Evolutionary conservation across 2,888 invertebrate species (phyloP).

Genomic region (Cybosia mesomella): DNA sequence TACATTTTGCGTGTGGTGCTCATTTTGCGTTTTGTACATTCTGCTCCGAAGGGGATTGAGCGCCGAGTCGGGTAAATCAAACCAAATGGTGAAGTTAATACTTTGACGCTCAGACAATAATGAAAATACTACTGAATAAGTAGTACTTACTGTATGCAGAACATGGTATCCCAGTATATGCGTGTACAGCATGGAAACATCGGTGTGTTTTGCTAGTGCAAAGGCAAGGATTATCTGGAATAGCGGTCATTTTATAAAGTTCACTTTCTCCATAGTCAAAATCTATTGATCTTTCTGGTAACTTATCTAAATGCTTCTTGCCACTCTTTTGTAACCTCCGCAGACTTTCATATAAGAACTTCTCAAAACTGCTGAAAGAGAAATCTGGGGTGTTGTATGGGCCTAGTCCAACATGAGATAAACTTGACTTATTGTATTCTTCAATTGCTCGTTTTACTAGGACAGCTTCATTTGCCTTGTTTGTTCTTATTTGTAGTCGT

Average conservation of each 20-base stretch:
- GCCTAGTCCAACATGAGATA: slow-evolving; percentile 88
- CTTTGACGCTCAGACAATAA: not conserved
- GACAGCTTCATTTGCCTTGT: slow-evolving; percentile 94
- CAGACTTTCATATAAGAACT: slow-evolving; percentile 95
- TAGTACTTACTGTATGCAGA: slow-evolving; percentile 93
- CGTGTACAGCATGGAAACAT: slow-evolving; percentile 96
- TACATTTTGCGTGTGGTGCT: slow-evolving; percentile 7
- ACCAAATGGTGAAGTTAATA: not conserved
- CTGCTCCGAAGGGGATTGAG: slow-evolving; percentile 7
- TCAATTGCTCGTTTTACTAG: slow-evolving; percentile 95
- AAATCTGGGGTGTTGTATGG: slow-evolving; percentile 89
- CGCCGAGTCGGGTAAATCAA: not conserved
- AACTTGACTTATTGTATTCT: slow-evolving; percentile 92
- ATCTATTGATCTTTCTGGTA: slow-evolving; percentile 86
- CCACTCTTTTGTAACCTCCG: slow-evolving; percentile 91
- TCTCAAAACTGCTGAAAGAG: slow-evolving; percentile 93
- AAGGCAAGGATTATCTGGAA: slow-evolving; percentile 91
- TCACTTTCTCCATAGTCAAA: slow-evolving; percentile 84
- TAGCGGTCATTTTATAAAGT: slow-evolving; percentile 88
- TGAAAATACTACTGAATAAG: not conserved
- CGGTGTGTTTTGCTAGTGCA: slow-evolving; percentile 96
- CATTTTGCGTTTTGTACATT: too few relatives aligned
- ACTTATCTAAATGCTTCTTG: slow-evolving; percentile 88
- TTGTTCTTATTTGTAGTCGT: slow-evolving; percentile 95
- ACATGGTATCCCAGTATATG: slow-evolving; percentile 95